A percentile compares a stretch with the other conserved stretches of the same genome.
Evolutionary conservation across 2,888 invertebrate species (phyloP).

Genomic region (Apotomis capreana): DNA sequence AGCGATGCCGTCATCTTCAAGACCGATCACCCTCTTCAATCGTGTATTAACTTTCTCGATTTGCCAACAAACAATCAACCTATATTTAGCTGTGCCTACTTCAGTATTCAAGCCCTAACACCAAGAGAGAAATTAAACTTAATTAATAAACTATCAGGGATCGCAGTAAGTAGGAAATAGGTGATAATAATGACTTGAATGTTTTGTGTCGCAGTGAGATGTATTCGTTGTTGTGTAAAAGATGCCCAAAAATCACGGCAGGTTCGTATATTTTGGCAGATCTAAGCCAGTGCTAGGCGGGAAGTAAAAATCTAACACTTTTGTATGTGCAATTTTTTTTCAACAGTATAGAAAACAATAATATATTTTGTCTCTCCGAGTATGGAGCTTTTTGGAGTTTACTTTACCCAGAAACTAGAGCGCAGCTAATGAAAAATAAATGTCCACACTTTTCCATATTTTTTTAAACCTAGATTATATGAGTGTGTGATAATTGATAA

Average conservation of each 20-base stretch:
- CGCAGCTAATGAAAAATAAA: no score
- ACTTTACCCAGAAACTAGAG: no score
- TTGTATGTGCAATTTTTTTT: neutral
- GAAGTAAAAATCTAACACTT: neutral
- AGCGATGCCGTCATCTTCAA: conserved; percentile 37
- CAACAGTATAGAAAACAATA: no score
- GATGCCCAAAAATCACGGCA: neutral
- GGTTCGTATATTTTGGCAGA: neutral
- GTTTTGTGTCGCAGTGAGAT: conserved; percentile 4
- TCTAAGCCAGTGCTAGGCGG: neutral
- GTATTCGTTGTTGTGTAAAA: conserved; percentile 16
- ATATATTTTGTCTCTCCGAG: no score
- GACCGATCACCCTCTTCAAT: neutral
- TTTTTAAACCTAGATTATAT: no score
- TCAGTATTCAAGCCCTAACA: conserved; percentile 14
- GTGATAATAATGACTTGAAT: conserved; percentile 19
- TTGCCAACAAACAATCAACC: neutral
- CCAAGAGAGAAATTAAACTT: conserved; percentile 18
- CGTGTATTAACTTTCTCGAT: no score
- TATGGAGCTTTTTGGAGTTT: no score
- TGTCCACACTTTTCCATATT: no score
- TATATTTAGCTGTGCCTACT: conserved; percentile 19
- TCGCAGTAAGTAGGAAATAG: conserved; percentile 22
- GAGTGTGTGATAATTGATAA: no score
- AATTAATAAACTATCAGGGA: conserved; percentile 20